Base-by-base conservation (phyloP, 2,888 invertebrate genomes). In the Mactromeris polynyma region DNA sequence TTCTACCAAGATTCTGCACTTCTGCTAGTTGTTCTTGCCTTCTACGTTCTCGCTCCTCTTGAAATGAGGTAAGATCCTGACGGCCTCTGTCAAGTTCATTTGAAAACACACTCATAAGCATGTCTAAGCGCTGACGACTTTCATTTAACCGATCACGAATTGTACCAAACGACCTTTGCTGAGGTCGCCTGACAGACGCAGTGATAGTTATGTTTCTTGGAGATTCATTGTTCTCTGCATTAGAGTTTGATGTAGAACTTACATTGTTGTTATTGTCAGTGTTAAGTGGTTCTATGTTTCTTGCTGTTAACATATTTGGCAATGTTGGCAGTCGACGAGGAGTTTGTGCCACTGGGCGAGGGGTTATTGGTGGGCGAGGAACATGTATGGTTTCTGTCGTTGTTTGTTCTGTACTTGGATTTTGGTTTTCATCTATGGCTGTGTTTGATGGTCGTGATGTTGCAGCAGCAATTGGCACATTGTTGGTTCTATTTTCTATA, bases 21-120 rank as follows among this genome's bases (percentile, higher is more conserved):
- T 96, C 96, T 3, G 94, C 92, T 69, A 96, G 85, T 90, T 96
- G 95, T 81, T 95, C 95, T 42, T 93, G 94, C 0, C 95, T 93
- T 84, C 94, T 92, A 17, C 94, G 93, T 83, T 95, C 95, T 11
- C 95, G 92, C 81, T 95, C 94, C 79, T 93, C 91, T 87, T 95
- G 95, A 86, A 95, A 94, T 21, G 94, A 93, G 2, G 94, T 91
- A 81, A 95, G 87, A 80, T 94, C 95, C 26, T 93, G 92, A 14
- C 94, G 93, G 9, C 94, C 94, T 38, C 94, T 89, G 69, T 95
- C 95, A n/a, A 95, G 89, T 89, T 96, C 96, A 1, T 91, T 90
- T 3, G 94, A 92, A 86, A 95, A 95, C 11, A 93, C 91, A 51
- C 92, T 91, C 95, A 96, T 94, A 51, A 96, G 86, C 40, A 93